A percentile compares a stretch with the other conserved stretches of the same genome.
Evolutionary conservation across 2,113 vertebrate species (phyloP).

Genomic region (Vimba vimba): DNA sequence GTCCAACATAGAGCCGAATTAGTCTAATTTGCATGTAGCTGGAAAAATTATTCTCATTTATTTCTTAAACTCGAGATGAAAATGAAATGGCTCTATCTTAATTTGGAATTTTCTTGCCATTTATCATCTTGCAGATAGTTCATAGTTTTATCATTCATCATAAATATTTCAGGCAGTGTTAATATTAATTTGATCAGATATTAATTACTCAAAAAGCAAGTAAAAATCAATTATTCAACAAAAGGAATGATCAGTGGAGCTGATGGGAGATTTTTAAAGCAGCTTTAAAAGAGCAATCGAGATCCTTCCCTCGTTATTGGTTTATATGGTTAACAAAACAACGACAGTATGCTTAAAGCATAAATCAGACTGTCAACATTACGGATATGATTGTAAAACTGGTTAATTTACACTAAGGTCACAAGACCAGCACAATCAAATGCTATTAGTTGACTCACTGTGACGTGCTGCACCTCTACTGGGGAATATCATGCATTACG

Average conservation of each 20-base stretch:
- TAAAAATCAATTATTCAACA: slow-evolving; percentile 76
- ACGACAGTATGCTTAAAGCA: background rate
- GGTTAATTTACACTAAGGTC: background rate
- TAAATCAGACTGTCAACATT: background rate
- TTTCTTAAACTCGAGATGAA: slow-evolving; percentile 41
- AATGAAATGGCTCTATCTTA: slow-evolving; percentile 41
- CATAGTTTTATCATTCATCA: slow-evolving; percentile 64
- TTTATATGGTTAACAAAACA: slow-evolving; percentile 1
- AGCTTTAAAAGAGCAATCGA: background rate
- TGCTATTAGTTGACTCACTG: background rate
- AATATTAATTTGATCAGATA: slow-evolving; percentile 81
- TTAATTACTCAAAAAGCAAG: slow-evolving; percentile 74
- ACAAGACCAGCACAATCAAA: background rate
- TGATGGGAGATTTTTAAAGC: slow-evolving; percentile 31
- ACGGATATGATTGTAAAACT: background rate
- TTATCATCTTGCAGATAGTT: slow-evolving; percentile 72
- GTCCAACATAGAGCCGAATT: background rate
- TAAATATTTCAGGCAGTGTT: slow-evolving; percentile 76
- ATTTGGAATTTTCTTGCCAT: slow-evolving; percentile 61
- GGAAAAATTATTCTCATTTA: slow-evolving; percentile 33
- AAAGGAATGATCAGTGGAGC: slow-evolving; percentile 66
- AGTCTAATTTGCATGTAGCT: slow-evolving; percentile 4
- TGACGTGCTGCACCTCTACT: background rate
- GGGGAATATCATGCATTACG: slow-evolving; percentile 13
- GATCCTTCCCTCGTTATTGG: background rate